A percentile compares a stretch with the other conserved stretches of the same genome.
phyloP scores from a whole-genome alignment of 1,140 invertebrate genomes.

The Galendromus occidentalis region DNA sequence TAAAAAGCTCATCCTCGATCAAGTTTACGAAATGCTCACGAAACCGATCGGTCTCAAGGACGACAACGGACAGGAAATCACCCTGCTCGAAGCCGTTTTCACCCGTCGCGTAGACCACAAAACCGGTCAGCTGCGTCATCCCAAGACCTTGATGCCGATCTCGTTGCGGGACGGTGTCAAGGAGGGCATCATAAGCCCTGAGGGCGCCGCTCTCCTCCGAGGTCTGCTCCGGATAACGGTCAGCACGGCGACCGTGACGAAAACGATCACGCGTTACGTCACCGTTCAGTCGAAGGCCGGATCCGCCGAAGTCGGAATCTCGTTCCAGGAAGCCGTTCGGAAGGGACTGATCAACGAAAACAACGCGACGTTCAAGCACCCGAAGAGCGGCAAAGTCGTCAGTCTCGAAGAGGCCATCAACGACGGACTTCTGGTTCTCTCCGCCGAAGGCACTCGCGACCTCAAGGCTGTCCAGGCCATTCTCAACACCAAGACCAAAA shows the following conservation, averaged over 20 bases:
- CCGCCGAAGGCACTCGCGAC: constrained; percentile 19
- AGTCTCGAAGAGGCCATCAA: constrained; percentile 56
- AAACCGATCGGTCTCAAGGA: constrained; percentile 53
- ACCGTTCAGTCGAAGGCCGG: constrained; percentile 43
- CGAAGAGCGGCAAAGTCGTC: constrained; percentile 47
- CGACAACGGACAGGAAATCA: constrained; percentile 45
- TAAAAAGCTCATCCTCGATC: constrained; percentile 35
- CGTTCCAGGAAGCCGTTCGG: constrained; percentile 50
- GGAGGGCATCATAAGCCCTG: constrained; percentile 55
- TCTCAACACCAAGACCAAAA: constrained; percentile 18
- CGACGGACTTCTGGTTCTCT: constrained; percentile 28
- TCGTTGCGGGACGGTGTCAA: constrained; percentile 65
- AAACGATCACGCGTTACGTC: constrained; percentile 53
- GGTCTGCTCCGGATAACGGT: constrained; percentile 61
- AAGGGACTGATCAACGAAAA: constrained; percentile 57
- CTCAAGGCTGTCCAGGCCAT: constrained; percentile 19
- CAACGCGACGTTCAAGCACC: constrained; percentile 55
- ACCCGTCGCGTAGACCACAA: constrained; percentile 59
- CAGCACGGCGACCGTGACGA: constrained; percentile 59
- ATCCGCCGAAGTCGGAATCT: constrained; percentile 39
- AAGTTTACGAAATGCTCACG: constrained; percentile 63
- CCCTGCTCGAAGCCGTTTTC: constrained; percentile 62
- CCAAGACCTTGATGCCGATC: constrained; percentile 47
- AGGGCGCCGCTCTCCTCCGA: constrained; percentile 60
- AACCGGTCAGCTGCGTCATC: constrained; percentile 61